A percentile compares a stretch with the other conserved stretches of the same genome.
Evolutionary conservation across 1,140 invertebrate species (phyloP).

Genomic region (Sminthurinus signatus): DNA sequence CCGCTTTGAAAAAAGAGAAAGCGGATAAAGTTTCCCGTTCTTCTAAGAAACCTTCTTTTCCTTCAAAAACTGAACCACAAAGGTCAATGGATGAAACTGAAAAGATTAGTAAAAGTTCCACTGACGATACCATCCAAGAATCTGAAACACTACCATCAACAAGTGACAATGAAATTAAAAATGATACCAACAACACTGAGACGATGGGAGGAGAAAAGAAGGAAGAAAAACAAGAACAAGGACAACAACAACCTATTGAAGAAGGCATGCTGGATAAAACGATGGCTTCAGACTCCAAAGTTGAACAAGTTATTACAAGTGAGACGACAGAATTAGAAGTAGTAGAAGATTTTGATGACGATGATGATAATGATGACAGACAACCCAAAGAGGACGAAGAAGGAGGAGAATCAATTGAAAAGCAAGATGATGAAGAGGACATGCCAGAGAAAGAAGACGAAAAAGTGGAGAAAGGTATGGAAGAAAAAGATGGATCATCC

Average conservation of each 20-base stretch:
- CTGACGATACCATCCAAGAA: too few relatives aligned
- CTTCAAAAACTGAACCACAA: too few relatives aligned
- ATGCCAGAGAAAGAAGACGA: not conserved
- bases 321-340: not conserved
- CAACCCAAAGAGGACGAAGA: not conserved
- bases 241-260: not conserved
- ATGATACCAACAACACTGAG: too few relatives aligned
- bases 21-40: not conserved
- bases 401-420: not conserved
- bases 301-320: not conserved
- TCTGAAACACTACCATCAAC: too few relatives aligned
- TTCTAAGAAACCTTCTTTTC: not conserved
- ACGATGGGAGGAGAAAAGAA: too few relatives aligned
- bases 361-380: not conserved
- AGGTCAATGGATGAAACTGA: too few relatives aligned
- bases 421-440: not conserved
- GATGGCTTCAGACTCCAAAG: not conserved
- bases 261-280: not conserved
- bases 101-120: too few relatives aligned
- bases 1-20: slow-evolving; percentile 8
- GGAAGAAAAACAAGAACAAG: too few relatives aligned
- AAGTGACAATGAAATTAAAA: too few relatives aligned
- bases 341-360: not conserved
- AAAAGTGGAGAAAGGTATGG: not conserved
- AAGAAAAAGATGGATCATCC: not conserved